These are phyloP conservation scores for Tubulanus polymorphus DNA, from an alignment of 2,888 invertebrate genomes.

Conservation along the genomic window DNA sequence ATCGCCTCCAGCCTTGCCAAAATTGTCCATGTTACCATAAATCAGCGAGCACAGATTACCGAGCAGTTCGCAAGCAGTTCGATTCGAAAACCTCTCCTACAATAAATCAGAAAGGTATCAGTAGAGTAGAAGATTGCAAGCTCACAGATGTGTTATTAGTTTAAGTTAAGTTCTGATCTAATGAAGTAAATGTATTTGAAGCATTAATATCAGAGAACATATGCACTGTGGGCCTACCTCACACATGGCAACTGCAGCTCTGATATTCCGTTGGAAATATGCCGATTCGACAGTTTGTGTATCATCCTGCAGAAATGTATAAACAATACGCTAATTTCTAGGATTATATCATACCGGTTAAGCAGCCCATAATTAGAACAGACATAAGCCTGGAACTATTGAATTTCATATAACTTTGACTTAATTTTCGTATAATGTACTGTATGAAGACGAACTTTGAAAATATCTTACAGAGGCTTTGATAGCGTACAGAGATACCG, in stretches of 20 bases:
- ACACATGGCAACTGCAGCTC: constrained; percentile 36
- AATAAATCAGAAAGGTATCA: constrained; percentile 2
- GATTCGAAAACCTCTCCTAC: constrained; percentile 39
- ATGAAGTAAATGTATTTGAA: no score
- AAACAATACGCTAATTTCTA: neutral
- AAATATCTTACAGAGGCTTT: no score
- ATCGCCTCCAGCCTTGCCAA: constrained; percentile 8
- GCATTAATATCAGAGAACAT: no score
- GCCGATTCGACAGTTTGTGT: constrained; percentile 21
- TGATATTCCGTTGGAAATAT: constrained; percentile 31
- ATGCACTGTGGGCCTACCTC: constrained; percentile 26
- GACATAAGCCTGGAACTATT: no score
- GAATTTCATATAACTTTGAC: no score
- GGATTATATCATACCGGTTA: neutral
- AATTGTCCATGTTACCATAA: constrained; percentile 47
- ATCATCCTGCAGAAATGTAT: constrained; percentile 8
- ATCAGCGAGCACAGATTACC: constrained; percentile 66
- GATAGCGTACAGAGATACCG: no score
- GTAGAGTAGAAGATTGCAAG: neutral
- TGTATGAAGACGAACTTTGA: no score
- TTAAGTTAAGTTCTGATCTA: neutral
- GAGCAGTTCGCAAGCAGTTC: constrained; percentile 64
- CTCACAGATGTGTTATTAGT: no score
- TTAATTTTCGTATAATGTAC: no score
- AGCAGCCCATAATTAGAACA: no score